Evolutionary conservation across 2,888 invertebrate species (phyloP).

Genomic region (Cephonodes hylas): DNA sequence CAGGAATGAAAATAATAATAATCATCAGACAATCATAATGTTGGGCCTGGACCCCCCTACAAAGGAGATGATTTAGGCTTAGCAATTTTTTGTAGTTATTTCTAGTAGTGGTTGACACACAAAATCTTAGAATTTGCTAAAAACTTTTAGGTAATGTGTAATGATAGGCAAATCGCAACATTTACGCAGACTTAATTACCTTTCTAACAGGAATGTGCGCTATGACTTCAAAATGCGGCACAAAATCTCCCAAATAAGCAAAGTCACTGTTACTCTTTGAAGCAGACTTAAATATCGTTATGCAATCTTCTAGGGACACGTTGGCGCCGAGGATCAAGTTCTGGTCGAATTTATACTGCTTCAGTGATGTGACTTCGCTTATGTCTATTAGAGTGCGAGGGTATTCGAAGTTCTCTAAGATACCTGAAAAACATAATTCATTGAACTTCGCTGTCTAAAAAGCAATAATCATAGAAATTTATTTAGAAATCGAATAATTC

Average conservation of each 20-base stretch:
- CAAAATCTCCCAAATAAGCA: constrained; percentile 76
- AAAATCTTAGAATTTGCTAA: no score
- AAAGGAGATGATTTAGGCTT: no score
- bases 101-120: no score
- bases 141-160: no score
- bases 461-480: no score
- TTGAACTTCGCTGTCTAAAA: no score
- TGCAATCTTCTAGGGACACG: constrained; percentile 78
- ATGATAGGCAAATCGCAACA: not conserved
- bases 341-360: constrained; percentile 52
- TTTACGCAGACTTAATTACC: constrained; percentile 49
- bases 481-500: no score
- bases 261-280: constrained; percentile 62
- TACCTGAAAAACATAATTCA: constrained; percentile 63
- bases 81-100: no score
- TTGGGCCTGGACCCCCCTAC: no score
- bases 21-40: no score
- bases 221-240: constrained; percentile 81
- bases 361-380: constrained; percentile 53
- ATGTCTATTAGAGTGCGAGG: constrained; percentile 62
- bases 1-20: no score
- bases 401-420: constrained; percentile 53
- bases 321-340: constrained; percentile 80
- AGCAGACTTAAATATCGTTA: constrained; percentile 65
- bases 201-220: constrained; percentile 84